Conservation (phyloP, 1,140 invertebrate genomes). For the Cydia strobilella region DNA sequence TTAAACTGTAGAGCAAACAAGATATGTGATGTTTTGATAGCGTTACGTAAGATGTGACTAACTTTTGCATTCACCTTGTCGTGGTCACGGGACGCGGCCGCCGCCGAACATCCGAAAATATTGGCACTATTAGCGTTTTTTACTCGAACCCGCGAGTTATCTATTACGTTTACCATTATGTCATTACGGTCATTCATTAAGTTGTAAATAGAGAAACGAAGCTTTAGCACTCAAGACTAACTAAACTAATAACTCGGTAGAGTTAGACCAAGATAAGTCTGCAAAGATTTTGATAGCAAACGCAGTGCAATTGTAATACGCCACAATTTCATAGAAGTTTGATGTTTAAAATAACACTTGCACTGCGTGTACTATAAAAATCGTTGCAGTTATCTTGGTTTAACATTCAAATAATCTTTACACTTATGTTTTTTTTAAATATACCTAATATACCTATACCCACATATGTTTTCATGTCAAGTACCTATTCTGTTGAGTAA, state of each 20-base stretch:
- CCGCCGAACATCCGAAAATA: conserved; percentile 49
- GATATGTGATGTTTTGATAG: conserved; percentile 23
- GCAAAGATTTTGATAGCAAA: no score
- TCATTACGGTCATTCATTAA: not conserved
- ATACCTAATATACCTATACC: no score
- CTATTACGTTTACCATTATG: not conserved
- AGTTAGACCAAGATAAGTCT: no score
- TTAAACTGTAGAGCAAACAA: no score
- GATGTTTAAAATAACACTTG: no score
- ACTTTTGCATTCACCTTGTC: conserved; percentile 40
- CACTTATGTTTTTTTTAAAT: not conserved
- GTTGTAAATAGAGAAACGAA: not conserved
- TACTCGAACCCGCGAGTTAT: not conserved
- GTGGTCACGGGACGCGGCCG: conserved; percentile 46
- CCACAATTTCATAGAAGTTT: no score
- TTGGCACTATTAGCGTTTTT: conserved; percentile 38
- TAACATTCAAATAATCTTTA: no score
- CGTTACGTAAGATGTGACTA: conserved; percentile 49
- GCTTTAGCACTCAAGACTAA: no score
- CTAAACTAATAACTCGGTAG: no score
- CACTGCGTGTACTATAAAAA: no score
- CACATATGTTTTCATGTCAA: conserved; percentile 1
- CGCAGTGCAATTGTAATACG: no score
- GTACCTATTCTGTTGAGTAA: not conserved
- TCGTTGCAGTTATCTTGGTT: no score